Base-by-base conservation (phyloP, 37 sponge, comb jelly and placozoan species). In the Ianthella basta region DNA sequence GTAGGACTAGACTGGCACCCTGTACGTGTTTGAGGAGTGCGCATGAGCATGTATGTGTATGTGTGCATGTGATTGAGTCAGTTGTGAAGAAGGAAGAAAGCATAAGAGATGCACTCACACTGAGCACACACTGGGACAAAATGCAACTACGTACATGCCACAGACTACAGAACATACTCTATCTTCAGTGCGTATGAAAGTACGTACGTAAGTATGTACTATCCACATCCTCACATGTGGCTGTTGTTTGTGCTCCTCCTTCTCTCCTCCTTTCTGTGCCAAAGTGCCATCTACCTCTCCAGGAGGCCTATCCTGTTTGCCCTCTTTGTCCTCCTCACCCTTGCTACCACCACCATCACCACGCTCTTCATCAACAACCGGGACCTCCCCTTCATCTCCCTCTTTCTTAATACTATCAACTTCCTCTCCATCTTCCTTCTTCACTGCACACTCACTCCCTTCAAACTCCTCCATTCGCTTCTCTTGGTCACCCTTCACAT, bases 131-230 rank as follows among this genome's bases (percentile, higher is more conserved):
- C n/a, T n/a, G n/a, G n/a, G n/a, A n/a, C n/a, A n/a, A n/a, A n/a
- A n/a, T n/a, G n/a, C 8, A 44, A 44, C 50, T 44, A 44, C 50
- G 50, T 44, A 44, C 50, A 44, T 44, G 3, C 6, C 6, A n/a
- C n/a, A n/a, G n/a, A n/a, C n/a, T n/a, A n/a, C n/a, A n/a, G n/a
- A n/a, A n/a, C n/a, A n/a, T n/a, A n/a, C n/a, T n/a, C n/a, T n/a
- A n/a, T 27, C 33, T 1, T 30, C 10, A 30, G 6, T 30, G 27
- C 33, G 25, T 75, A 75, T 75, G 10, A 8, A 75, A 5, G 53
- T 36, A 75, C 53, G 16, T 75, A 75, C 53, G 54, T 75, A 75
- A 50, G 10, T 23, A 75, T 75, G 72, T 75, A 75, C 44, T n/a
- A n/a, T n/a, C 50, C 50, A 10, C 8, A 8, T 8, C 50, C 50